Evolutionary conservation across 2,113 vertebrate genomes (phyloP), one percentile per base, ranked within the genome.

Genomic region (Butorides virescens): DNA sequence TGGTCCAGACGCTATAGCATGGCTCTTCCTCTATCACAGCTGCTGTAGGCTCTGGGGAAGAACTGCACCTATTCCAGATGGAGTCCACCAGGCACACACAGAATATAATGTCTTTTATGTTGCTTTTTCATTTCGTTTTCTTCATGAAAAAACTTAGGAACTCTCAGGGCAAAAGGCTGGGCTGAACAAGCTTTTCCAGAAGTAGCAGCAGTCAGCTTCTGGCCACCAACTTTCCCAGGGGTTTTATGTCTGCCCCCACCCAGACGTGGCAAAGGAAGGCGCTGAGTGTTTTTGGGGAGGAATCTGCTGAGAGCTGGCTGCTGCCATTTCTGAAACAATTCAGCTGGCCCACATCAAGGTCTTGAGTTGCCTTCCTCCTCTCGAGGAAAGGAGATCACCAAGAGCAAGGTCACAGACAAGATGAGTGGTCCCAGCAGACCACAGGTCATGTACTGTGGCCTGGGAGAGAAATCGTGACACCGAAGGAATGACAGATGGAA

Each of bases 81-180:
- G 55, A 74, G 21, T 11, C 21, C 59, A 16, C 11, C 8, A 16
- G 32, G 14, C 27, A 13, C 1, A n/a, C 0, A 3, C 15, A 15
- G 39, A 44, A 16, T 15, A 37, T 0, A 25, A 1, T n/a, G 36
- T 5, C 8, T 0, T 47, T 44, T 7, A 13, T 0, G 1, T 9
- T 23, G 32, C 3, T 8, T 20, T 30, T 46, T 19, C 23, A 12
- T 34, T 49, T 34, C 39, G 29, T 42, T 2, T 11, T 6, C 36
- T 61, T 50, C 2, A 5, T 29, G 25, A 68, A 56, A 73, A 36
- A 79, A 3, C 13, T 58, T 16, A 3, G 3, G 17, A 71, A 30
- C 27, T 34, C 34, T 23, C 66, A 77, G 37, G 17, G 26, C n/a
- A 74, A 52, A 62, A 67, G 19, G 22, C 11, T 59, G 47, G 29